These are phyloP conservation scores for Percina caprodes DNA, from an alignment of 2,113 vertebrate species.

Conservation along the genomic window DNA sequence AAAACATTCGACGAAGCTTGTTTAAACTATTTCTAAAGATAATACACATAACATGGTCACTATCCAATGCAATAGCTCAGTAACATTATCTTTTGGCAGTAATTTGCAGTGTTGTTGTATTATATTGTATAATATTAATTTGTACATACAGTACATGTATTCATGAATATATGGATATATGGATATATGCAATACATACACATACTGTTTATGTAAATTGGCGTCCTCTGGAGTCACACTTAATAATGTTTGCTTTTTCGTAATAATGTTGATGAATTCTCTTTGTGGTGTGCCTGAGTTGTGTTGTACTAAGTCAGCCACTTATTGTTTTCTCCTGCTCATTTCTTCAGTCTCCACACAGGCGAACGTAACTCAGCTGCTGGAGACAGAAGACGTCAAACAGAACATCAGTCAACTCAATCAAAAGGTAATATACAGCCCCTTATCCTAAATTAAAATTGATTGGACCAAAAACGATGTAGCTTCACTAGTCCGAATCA, in stretches of 20 bases:
- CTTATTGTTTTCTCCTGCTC: constrained; percentile 13
- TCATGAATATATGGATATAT: background rate
- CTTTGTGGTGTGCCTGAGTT: background rate
- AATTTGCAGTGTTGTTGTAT: background rate
- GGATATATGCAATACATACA: background rate
- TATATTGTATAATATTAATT: background rate
- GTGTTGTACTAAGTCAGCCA: background rate
- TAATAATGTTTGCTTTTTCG: background rate
- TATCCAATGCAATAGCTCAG: background rate
- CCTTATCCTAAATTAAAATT: constrained; percentile 6
- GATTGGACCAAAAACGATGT: background rate
- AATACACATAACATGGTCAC: background rate
- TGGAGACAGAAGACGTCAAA: constrained; percentile 89
- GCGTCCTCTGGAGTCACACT: background rate
- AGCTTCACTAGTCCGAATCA: background rate
- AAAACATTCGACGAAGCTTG: background rate
- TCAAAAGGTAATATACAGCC: constrained; percentile 84
- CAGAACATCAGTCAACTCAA: constrained; percentile 89
- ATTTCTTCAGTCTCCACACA: constrained; percentile 61
- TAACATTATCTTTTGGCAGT: background rate
- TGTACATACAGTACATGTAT: background rate
- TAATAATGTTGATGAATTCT: background rate
- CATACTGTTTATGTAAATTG: background rate
- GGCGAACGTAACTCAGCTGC: constrained; percentile 63
- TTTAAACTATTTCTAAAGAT: background rate